phyloP scores from a whole-genome alignment of 2,113 vertebrate genomes.

The Pluvianellus socialis region DNA sequence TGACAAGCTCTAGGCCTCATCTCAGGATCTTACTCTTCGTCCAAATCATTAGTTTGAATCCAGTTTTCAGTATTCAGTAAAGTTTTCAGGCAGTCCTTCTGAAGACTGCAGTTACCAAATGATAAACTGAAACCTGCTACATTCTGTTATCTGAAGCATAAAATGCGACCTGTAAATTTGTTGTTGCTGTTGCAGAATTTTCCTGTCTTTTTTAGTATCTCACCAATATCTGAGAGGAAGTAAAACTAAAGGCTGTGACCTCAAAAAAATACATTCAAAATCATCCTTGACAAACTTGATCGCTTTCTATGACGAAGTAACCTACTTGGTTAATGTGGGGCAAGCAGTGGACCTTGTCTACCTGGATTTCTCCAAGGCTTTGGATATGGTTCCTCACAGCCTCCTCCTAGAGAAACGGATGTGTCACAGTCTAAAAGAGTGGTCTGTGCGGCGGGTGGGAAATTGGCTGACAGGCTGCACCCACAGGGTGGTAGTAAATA shows the following conservation, averaged over 20 bases:
- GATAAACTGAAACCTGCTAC: background rate
- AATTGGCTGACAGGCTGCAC: background rate
- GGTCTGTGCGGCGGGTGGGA: background rate
- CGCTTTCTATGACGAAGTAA: background rate
- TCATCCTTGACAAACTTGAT: background rate
- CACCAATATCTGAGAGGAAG: background rate
- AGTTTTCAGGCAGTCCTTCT: background rate
- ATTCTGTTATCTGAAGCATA: background rate
- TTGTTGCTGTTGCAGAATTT: background rate
- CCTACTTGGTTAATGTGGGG: accelerated
- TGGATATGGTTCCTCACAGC: background rate
- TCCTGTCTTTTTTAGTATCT: background rate
- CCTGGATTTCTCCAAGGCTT: background rate
- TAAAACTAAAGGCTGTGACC: background rate
- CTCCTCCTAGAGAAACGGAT: background rate
- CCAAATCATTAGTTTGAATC: background rate
- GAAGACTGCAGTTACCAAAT: background rate
- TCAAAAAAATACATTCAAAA: background rate
- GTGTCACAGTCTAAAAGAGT: background rate
- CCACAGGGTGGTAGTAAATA: no score
- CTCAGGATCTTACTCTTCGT: background rate
- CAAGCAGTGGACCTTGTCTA: background rate
- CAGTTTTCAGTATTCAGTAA: background rate
- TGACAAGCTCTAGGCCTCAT: background rate
- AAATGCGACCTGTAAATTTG: background rate